Conservation (phyloP, 2,113 vertebrate genomes). For the Halichoeres trimaculatus region DNA sequence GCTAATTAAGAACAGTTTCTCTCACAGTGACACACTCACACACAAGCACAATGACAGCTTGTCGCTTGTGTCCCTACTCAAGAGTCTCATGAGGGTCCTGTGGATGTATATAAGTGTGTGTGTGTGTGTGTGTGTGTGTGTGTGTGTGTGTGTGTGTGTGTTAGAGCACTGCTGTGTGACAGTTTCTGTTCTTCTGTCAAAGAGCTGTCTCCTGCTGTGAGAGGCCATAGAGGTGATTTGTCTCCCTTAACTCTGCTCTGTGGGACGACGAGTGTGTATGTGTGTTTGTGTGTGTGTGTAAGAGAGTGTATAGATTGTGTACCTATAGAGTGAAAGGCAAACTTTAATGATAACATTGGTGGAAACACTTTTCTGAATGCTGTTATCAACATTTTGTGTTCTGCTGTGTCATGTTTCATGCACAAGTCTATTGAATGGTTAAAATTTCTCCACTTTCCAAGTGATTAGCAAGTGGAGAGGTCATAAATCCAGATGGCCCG, state of each 20-base stretch:
- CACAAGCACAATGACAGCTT: conserved; percentile 49
- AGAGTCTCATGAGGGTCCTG: conserved; percentile 38
- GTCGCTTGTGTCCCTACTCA: conserved; percentile 34
- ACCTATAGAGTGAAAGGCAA: neutral
- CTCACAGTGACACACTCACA: conserved; percentile 35
- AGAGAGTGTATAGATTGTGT: neutral
- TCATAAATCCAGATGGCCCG: too few species aligned
- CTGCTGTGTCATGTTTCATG: too few species aligned
- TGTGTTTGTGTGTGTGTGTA: neutral
- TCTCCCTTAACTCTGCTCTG: conserved; percentile 43
- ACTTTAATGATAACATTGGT: neutral
- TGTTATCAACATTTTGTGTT: too few species aligned
- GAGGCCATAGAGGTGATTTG: conserved; percentile 54
- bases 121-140: conserved; percentile 28
- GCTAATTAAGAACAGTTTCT: conserved; percentile 66
- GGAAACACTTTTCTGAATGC: too few species aligned
- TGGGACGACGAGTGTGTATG: neutral
- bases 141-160: conserved; percentile 13
- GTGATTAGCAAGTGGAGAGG: too few species aligned
- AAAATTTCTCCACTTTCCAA: too few species aligned
- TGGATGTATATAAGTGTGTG: conserved; percentile 7
- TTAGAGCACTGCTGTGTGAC: conserved; percentile 31
- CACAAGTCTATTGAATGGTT: too few species aligned
- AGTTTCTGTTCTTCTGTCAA: conserved; percentile 52
- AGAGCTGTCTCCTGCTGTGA: conserved; percentile 47